Percentiles rank a stretch among this genome's conserved stretches.
These are phyloP conservation scores for Penelope pileata DNA, from an alignment of 2,113 vertebrate species.

Conservation along the genomic window DNA sequence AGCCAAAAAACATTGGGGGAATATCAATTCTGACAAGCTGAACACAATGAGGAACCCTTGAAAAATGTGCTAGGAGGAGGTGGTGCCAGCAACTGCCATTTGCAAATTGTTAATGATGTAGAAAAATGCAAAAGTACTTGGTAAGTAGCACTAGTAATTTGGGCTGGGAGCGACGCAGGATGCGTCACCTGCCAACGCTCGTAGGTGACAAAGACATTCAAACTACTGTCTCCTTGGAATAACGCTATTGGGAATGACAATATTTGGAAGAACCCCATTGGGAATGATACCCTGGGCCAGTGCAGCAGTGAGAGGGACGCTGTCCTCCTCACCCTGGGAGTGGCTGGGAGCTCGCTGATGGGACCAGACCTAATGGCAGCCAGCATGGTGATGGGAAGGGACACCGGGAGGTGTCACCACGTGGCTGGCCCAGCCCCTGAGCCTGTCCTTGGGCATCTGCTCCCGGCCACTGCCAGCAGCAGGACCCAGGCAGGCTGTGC, in stretches of 20 bases:
- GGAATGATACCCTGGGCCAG: neutral
- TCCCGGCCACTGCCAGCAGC: neutral
- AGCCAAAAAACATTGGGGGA: conserved; percentile 10
- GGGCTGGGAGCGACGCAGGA: neutral
- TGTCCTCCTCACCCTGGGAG: neutral
- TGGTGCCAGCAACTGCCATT: neutral
- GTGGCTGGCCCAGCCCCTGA: neutral
- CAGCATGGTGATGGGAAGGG: neutral
- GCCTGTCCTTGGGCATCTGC: neutral
- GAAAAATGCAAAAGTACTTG: conserved; percentile 32
- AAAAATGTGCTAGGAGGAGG: neutral
- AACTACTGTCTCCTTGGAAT: neutral
- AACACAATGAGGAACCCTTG: neutral
- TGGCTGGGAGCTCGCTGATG: neutral
- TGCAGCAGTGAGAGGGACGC: neutral
- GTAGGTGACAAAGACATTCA: neutral
- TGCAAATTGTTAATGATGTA: conserved; percentile 36
- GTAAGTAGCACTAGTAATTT: neutral
- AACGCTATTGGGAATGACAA: neutral
- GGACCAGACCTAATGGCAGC: conserved; percentile 39
- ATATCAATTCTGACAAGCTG: conserved; percentile 50
- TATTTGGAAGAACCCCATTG: neutral
- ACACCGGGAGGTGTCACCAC: neutral
- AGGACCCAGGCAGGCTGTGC: no score
- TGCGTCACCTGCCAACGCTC: neutral